Evolutionary conservation across 2,113 vertebrate species (phyloP), one percentile per base, ranked within the genome.

Genomic region (Acrocephalus kingi): DNA sequence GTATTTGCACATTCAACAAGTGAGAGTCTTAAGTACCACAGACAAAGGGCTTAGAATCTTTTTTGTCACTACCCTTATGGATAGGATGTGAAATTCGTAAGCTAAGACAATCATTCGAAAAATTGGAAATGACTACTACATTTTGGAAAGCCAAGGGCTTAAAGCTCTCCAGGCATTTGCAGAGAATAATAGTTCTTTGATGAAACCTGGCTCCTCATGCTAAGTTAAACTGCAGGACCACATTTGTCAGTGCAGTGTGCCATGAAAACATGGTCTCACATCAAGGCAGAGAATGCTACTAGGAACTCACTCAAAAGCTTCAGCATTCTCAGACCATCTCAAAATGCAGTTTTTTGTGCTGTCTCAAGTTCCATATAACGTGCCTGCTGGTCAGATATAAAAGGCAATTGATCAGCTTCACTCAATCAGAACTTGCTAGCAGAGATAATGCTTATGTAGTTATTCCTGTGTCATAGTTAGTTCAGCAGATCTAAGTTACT

Each of bases 61-160:
- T 78, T 86, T 82, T 23, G 33, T 75, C 17, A 69, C 20, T 37
- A 66, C 5, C 8, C 12, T 51, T 77, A 22, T 33, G 19, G 83
- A 72, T 4, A 54, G 27, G 27, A 83, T 19, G 11, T 37, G 30
- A 79, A 82, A 88, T 76, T 72, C 4, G 0, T 62, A 59, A 71
- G 23, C 37, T 81, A 77, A 76, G 55, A 85, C 13, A 85, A 69
- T 41, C 19, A 62, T 62, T 74, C 59, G 39, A 83, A 84, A 88
- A 56, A 43, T 15, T 0, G 0, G 18, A 58, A 52, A 18, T 35
- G 48, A 75, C 20, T 55, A 25, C 13, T 35, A 54, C 11, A 64
- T 61, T 85, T 82, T 69, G 61, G 45, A 75, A 79, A 95, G 41
- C 19, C 41, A 69, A 83, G 22, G 17, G 55, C 48, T 85, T 75